Percentiles rank a stretch among this genome's conserved stretches.
These are phyloP conservation scores for Sus scrofa DNA, from an alignment of 2,113 vertebrate species.

Conservation along the genomic window T2T-Sscrofa CM000814.6:126504501-126505000, in stretches of 20 bases:
- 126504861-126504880: not conserved
- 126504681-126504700: conserved; percentile 5
- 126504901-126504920: not conserved
- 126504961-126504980: not conserved
- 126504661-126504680: conserved; percentile 33
- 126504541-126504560: conserved; percentile 37
- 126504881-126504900: not conserved
- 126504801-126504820: not conserved
- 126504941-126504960: conserved; percentile 42
- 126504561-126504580: conserved; percentile 35
- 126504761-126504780: conserved; percentile 32
- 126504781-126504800: not conserved
- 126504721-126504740: conserved; percentile 3
- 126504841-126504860: not conserved
- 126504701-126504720: not conserved
- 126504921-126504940: conserved; percentile 16
- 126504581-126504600: conserved; percentile 50
- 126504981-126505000: not conserved
- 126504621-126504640: not conserved
- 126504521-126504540: not conserved
- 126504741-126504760: not conserved
- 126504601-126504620: not conserved
- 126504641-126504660: conserved; percentile 39
- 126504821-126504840: conserved; percentile 28
- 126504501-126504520: not conserved